Evolutionary conservation across 1,140 invertebrate species (phyloP).

Genomic region (Micrasema minimum): DNA sequence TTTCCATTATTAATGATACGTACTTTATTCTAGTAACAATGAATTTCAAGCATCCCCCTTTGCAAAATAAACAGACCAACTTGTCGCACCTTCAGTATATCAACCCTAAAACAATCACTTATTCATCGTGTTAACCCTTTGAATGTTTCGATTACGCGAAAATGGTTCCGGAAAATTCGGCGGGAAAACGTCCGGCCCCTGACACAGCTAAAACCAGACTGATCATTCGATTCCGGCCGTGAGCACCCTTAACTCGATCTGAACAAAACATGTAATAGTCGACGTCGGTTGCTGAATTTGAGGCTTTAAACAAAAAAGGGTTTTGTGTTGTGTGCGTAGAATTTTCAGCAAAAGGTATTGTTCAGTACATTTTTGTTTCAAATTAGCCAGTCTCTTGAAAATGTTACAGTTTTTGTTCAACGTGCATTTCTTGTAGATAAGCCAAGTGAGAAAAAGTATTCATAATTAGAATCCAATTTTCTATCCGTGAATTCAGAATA

Average conservation of each 20-base stretch:
- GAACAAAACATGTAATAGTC: neutral
- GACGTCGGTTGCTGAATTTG: too few species aligned
- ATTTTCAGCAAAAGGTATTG: too few species aligned
- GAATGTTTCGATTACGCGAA: constrained; percentile 9
- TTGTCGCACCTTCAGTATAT: neutral
- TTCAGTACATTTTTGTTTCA: too few species aligned
- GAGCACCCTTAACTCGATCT: constrained; percentile 16
- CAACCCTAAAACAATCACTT: constrained; percentile 21
- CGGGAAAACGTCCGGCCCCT: neutral
- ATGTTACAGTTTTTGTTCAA: too few species aligned
- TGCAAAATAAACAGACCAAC: neutral
- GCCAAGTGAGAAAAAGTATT: too few species aligned
- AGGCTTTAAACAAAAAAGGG: too few species aligned
- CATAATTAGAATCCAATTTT: too few species aligned
- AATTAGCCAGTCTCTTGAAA: too few species aligned
- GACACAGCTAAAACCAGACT: neutral
- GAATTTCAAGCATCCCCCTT: neutral
- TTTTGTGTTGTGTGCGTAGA: too few species aligned
- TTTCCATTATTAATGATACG: too few species aligned
- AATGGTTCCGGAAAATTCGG: neutral
- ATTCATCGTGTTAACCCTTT: neutral
- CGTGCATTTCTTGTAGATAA: too few species aligned
- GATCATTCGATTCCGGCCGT: neutral
- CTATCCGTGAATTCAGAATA: too few species aligned
- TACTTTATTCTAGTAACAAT: neutral